Percentiles rank a stretch among this genome's conserved stretches.
Evolutionary conservation across 2,888 invertebrate genomes (phyloP).

Genomic region (Rhorus exstirpatorius): DNA sequence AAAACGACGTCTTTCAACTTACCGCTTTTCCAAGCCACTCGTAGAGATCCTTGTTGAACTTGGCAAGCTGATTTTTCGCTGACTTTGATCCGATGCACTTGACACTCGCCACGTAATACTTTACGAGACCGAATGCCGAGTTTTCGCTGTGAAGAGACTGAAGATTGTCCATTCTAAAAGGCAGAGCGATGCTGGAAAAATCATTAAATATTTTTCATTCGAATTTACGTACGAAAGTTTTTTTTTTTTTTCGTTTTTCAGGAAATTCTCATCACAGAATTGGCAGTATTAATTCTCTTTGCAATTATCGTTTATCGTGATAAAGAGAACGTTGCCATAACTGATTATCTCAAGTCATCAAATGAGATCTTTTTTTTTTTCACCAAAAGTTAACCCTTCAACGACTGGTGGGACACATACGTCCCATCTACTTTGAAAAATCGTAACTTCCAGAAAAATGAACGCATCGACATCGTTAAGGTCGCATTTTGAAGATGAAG

Average conservation of each 20-base stretch:
- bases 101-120: slow-evolving; percentile 87
- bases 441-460: no score
- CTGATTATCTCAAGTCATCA: no score
- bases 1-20: slow-evolving; percentile 71
- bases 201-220: not conserved
- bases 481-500: no score
- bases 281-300: no score
- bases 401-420: no score
- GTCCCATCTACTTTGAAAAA: no score
- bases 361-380: no score
- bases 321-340: no score
- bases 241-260: not conserved
- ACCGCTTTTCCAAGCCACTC: slow-evolving; percentile 87
- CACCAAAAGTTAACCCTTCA: no score
- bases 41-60: slow-evolving; percentile 87
- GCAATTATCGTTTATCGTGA: no score
- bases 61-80: slow-evolving; percentile 76
- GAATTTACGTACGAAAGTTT: not conserved
- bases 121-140: slow-evolving; percentile 86
- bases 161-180: slow-evolving; percentile 87
- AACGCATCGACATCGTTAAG: no score
- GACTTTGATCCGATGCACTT: slow-evolving; percentile 86
- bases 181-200: slow-evolving; percentile 88
- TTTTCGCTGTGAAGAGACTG: slow-evolving; percentile 85
- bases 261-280: not conserved